These are phyloP conservation scores for Acanthosepion pharaonis DNA, from an alignment of 2,888 invertebrate genomes.

Conservation along the genomic window DNA sequence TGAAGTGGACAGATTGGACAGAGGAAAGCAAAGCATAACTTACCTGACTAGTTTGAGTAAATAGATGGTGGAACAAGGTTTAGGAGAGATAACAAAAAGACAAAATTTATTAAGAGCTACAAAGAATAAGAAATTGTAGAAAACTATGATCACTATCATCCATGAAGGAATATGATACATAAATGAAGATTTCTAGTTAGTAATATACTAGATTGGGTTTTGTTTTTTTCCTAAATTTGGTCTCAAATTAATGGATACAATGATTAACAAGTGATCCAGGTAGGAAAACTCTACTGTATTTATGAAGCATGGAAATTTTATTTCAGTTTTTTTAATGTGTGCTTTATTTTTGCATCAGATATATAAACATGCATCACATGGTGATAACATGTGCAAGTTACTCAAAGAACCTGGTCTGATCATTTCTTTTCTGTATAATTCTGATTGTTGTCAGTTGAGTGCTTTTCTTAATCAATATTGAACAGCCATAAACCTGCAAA, in stretches of 20 bases:
- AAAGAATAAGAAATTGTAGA: too few species aligned
- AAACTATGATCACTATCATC: too few species aligned
- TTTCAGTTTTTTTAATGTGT: background rate
- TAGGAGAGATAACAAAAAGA: too few species aligned
- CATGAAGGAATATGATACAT: too few species aligned
- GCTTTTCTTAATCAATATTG: too few species aligned
- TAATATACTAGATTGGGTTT: background rate
- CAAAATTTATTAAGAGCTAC: too few species aligned
- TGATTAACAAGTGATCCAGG: background rate
- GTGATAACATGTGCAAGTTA: background rate
- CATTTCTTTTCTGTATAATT: background rate
- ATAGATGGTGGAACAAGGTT: too few species aligned
- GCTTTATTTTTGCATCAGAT: background rate
- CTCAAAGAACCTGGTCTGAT: background rate
- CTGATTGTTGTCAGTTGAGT: background rate
- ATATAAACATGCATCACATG: background rate
- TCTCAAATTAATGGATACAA: background rate
- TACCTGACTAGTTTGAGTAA: too few species aligned
- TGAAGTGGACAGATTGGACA: too few species aligned
- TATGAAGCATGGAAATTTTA: background rate
- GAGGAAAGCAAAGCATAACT: too few species aligned
- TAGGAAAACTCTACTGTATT: background rate
- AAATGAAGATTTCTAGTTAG: background rate
- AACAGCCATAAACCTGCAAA: background rate
- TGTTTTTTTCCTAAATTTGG: background rate